Evolutionary conservation across 2,888 invertebrate genomes (phyloP), one percentile per base, ranked within the genome.

Genomic region (Zaprionus obscuricornis): DNA sequence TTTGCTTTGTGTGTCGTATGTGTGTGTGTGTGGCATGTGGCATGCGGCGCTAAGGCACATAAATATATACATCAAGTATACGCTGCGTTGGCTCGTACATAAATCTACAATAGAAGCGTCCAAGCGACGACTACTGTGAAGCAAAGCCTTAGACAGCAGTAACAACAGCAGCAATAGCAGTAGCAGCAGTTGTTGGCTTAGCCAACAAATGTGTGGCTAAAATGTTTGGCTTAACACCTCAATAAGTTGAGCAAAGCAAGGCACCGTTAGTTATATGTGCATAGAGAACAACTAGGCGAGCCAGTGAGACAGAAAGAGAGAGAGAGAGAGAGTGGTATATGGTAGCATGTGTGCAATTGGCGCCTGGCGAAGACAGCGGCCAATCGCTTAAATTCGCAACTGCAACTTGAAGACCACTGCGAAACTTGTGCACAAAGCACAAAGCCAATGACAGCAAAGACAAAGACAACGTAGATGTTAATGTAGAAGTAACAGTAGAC

Each of bases 181-280:
- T 8, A 31, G 31, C 4, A 31, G 11, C 2, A 31, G 31, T 31
- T 7, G 2, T 3, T 31, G 31, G 27, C 22, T 10, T 24, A 52
- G 18, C 8, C 46, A 51, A 16, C 52, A 36, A 45, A 54, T 43
- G 36, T 55, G 46, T 55, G 47, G 29, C 55, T 59, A 46, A 60
- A 60, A 66, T 67, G 73, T 62, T 68, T 62, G 45, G 60, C 58
- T 63, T 59, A 73, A 74, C 77, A 77, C 74, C 74, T 73, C 77
- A 76, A 76, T 73, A 68, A 62, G 77, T 60, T 42, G 57, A 47
- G n/a, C n/a, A n/a, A 58, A 39, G 74, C 43, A n/a, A 18, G 16
- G 40, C 13, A 22, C 33, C 39, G 50, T 36, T 36, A 36, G 45
- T 20, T 13, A 33, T 33, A 42, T 45, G 43, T 37, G 37, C 42